Base-by-base conservation (phyloP, 2,888 invertebrate genomes). In the Ochropacha duplaris region DNA sequence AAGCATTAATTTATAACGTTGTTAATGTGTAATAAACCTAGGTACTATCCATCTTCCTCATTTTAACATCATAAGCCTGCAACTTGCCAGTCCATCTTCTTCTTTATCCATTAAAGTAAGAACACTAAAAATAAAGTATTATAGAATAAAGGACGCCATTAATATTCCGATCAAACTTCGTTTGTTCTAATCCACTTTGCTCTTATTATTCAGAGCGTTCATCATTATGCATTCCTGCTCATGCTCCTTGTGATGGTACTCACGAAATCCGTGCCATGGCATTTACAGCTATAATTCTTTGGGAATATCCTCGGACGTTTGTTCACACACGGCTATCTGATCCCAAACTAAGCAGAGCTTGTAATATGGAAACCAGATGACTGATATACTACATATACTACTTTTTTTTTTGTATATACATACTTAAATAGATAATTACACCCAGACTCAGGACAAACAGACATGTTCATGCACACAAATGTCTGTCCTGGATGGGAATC, bases 181-280 rank as follows among this genome's bases (percentile, higher is more conserved):
- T 64, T 61, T 65, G 60, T 69, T 75, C 63, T 75, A 69, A 73
- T 78, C 71, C 65, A 75, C 69, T 74, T 69, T 58, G 60, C 64
- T 67, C 65, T 67, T 69, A 70, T 71, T 74, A 72, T 75, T 71
- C 68, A 57, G 64, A 68, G 72, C 68, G 63, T 62, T 64, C 60
- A 71, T 76, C 68, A 77, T 76, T 78, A 70, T 62, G 69, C 66
- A 76, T 78, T 76, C 78, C 71, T 65, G 65, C 57, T 69, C 66
- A 62, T 73, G 65, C 71, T 57, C 67, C 56, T 50, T 44, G 44
- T 44, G 19, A 19, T 63, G 54, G 60, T 61, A 61, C 59, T 60
- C 63, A 64, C 56, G 61, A 60, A 65, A 62, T 66, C 64, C 61
- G 50, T 51, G 50, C 28, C 26, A 9, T 28, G 28, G 26, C 26